Evolutionary conservation across 1,140 invertebrate genomes (phyloP).

Genomic region (Heliothis virescens): DNA sequence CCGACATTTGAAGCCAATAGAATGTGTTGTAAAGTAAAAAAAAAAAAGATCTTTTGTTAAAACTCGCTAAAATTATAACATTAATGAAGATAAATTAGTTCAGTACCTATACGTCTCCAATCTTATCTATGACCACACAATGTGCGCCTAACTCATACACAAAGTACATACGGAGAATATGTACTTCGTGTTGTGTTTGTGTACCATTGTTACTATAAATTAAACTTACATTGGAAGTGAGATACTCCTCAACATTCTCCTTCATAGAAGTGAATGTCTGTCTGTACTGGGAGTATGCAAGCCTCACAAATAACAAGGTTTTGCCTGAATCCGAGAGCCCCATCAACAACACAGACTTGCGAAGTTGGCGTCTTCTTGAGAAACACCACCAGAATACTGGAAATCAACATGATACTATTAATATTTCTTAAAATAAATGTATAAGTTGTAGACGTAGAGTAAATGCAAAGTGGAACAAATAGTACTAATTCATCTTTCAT

Average conservation of each 20-base stretch:
- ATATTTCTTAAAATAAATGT: background rate
- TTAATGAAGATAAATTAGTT: background rate
- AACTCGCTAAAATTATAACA: too few species aligned
- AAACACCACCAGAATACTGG: constrained; percentile 87
- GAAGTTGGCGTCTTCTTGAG: constrained; percentile 85
- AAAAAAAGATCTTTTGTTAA: too few species aligned
- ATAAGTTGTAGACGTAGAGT: too few species aligned
- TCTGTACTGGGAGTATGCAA: constrained; percentile 90
- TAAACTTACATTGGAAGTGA: constrained; percentile 77
- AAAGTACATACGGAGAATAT: too few species aligned
- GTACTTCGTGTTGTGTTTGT: too few species aligned
- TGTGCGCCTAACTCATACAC: too few species aligned
- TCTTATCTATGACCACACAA: too few species aligned
- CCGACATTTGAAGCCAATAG: too few species aligned
- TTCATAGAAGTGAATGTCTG: constrained; percentile 94
- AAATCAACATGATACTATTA: constrained; percentile 58
- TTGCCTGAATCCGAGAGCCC: constrained; percentile 95
- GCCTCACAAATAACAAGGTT: constrained; percentile 92
- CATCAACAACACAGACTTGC: constrained; percentile 91
- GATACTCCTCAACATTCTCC: constrained; percentile 92
- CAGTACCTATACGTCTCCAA: background rate
- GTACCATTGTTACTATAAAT: background rate
- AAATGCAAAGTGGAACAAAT: too few species aligned
- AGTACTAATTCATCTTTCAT: background rate
- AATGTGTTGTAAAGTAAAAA: too few species aligned